Evolutionary conservation across 2,113 vertebrate species (phyloP), one percentile per base, ranked within the genome.

Genomic region (Actenoides lindsayi): DNA sequence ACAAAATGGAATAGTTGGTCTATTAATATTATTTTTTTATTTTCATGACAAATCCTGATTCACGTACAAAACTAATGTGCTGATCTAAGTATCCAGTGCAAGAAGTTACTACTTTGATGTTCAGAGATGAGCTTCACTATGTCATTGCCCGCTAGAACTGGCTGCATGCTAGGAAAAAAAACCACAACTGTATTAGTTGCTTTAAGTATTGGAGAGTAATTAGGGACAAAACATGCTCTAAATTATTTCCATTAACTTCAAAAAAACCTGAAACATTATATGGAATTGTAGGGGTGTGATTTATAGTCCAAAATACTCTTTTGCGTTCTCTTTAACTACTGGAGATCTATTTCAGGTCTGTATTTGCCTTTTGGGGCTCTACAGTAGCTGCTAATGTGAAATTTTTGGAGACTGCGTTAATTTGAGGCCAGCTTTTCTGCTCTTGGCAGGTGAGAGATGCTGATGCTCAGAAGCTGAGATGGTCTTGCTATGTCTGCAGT

Each of bases 81-180:
- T 30, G 9, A 30, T 78, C 2, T 16, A 50, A 65, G 28, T 53
- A 33, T 70, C 18, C 14, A 28, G 37, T 80, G 13, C 14, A 71
- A 69, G 46, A 70, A 63, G 21, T 74, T 73, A 15, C 31, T 77
- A 4, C 25, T 90, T 70, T 33, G 33, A 67, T 79, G 23, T 57
- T 25, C 13, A 62, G 51, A 67, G 56, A 28, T 83, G 28, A 88
- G 27, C 17, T 91, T 83, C 0, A 1, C 14, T 51, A 7, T 0
- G 0, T n/a, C 48, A 10, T 10, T 86, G 70, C 35, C 37, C 62
- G 44, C 48, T 42, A 42, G 42, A 42, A 42, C 15, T 0, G 1
- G 46, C 59, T 54, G 56, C 78, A 53, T 57, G 18, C 39, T 80
- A 57, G 9, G 16, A 42, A 42, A 51, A 24, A 51, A 69, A 57